A percentile compares a stretch with the other conserved stretches of the same genome.
Conservation (phyloP, 2,113 vertebrate species). For the Ibidorhyncha struthersii region DNA sequence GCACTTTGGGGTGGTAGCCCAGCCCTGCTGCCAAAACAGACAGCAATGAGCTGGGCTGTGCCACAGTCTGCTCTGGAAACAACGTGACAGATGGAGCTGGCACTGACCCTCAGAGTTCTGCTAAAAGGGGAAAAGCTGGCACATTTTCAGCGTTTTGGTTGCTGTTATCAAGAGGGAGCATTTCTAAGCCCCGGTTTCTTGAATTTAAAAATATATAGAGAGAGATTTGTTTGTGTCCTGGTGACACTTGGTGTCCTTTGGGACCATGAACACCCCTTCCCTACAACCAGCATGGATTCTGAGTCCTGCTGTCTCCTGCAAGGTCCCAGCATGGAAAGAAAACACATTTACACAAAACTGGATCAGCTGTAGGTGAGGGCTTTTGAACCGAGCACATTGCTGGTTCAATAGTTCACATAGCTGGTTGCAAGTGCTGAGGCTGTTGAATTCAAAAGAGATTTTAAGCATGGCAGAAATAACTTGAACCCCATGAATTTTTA, state of each 20-base stretch:
- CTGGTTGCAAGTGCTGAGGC: neutral
- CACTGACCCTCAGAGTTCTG: neutral
- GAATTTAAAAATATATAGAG: neutral
- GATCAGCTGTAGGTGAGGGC: neutral
- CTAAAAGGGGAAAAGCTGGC: neutral
- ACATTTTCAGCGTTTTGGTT: neutral
- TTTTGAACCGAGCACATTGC: neutral
- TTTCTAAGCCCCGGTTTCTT: neutral
- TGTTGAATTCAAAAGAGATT: neutral
- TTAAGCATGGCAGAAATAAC: neutral
- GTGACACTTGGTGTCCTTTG: neutral
- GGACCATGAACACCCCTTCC: neutral
- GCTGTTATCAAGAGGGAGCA: neutral
- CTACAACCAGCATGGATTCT: neutral
- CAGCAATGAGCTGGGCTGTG: neutral
- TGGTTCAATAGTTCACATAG: too few relatives aligned
- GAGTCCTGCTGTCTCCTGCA: neutral
- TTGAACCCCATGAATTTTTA: neutral
- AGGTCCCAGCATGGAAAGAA: neutral
- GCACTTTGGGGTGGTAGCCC: fast-evolving
- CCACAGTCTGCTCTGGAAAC: neutral
- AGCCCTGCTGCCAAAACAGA: neutral
- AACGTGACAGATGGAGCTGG: neutral
- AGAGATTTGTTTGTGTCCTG: neutral
- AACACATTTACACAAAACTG: neutral